Percentiles rank a stretch among this genome's conserved stretches.
These are phyloP conservation scores for Chymomyza procnemis DNA, from an alignment of 2,888 invertebrate species.

Conservation along the genomic window DNA sequence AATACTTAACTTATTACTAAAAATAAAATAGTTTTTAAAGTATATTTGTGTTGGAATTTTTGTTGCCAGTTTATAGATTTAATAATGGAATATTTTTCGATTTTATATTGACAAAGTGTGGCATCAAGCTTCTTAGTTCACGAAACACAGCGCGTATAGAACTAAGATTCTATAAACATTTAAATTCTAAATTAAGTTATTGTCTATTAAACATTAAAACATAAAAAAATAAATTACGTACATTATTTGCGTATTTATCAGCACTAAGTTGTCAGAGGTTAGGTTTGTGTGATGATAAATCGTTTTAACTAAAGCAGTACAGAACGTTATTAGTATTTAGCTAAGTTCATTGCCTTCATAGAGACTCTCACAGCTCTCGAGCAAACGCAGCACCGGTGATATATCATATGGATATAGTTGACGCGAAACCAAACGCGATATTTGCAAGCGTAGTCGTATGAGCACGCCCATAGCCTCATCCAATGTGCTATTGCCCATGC, in stretches of 20 bases:
- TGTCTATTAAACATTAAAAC: conserved; percentile 21
- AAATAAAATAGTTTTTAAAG: not conserved
- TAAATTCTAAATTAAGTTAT: not conserved
- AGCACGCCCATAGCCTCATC: conserved; percentile 92
- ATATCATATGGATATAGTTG: conserved; percentile 94
- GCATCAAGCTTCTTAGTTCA: not conserved
- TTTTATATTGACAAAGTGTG: no score
- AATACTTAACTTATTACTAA: conserved; percentile 57
- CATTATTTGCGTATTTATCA: conserved; percentile 56
- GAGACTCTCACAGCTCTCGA: conserved; percentile 90
- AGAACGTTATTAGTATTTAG: conserved; percentile 71
- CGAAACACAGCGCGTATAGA: not conserved
- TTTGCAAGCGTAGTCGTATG: conserved; percentile 87
- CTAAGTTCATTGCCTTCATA: conserved; percentile 91
- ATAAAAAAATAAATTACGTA: conserved; percentile 65
- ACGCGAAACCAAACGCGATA: conserved; percentile 89
- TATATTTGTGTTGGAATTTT: not conserved
- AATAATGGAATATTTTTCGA: no score
- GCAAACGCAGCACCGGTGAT: conserved; percentile 88
- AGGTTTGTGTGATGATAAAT: not conserved
- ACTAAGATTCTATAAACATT: not conserved
- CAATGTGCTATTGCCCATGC: conserved; percentile 81
- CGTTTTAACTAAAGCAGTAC: conserved; percentile 2
- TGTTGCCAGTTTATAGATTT: no score
- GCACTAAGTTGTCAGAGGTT: not conserved